Evolutionary conservation across 2,888 invertebrate species (phyloP).

Genomic region (Ophion costatus): DNA sequence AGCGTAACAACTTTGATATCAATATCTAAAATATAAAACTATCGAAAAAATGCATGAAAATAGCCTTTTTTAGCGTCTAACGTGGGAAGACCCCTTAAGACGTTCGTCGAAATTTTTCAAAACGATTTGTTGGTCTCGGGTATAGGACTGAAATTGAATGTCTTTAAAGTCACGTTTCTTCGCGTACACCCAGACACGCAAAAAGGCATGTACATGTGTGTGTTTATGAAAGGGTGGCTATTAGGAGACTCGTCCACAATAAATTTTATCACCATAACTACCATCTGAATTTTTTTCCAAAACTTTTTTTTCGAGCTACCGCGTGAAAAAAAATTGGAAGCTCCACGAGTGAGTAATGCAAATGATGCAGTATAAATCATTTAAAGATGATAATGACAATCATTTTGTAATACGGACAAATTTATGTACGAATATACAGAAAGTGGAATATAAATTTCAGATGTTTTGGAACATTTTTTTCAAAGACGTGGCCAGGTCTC

Average conservation of each 20-base stretch:
- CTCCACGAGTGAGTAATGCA: conserved; percentile 27
- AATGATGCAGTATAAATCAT: conserved; percentile 29
- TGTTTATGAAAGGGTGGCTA: background rate
- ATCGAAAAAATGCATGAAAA: no score
- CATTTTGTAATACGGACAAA: conserved; percentile 17
- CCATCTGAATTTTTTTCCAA: background rate
- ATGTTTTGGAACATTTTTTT: conserved; percentile 4
- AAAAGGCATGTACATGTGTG: background rate
- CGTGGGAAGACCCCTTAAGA: no score
- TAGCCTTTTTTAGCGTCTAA: no score
- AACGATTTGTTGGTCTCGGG: no score
- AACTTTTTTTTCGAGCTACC: background rate
- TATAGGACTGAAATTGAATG: no score
- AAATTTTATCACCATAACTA: conserved; percentile 12
- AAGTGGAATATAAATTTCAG: conserved; percentile 8
- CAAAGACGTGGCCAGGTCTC: background rate
- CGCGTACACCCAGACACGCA: background rate
- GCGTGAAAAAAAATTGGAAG: conserved; percentile 25
- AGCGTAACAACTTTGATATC: no score
- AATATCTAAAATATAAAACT: no score
- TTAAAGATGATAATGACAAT: background rate
- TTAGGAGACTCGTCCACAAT: conserved; percentile 20
- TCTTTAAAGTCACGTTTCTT: no score
- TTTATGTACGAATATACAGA: conserved; percentile 25
- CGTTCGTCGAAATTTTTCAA: no score